Conservation (phyloP, 2,797 vertebrate species). For the Clamator glandarius region DNA sequence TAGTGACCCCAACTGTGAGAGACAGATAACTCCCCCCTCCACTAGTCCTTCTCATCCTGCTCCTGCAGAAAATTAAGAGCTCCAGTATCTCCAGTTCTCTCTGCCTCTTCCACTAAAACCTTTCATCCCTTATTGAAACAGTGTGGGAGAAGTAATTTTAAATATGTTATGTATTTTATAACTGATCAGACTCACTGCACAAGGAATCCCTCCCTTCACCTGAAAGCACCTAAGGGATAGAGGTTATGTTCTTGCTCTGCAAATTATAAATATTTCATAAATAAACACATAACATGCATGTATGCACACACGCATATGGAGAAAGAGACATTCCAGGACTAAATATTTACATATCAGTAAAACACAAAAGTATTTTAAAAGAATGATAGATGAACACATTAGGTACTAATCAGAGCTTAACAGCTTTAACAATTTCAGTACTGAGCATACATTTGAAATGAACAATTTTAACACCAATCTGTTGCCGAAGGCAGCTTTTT, state of each 20-base stretch:
- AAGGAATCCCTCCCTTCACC: neutral
- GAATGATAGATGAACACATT: neutral
- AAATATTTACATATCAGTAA: neutral
- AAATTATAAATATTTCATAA: neutral
- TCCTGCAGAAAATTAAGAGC: neutral
- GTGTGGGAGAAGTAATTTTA: neutral
- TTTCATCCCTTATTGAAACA: neutral
- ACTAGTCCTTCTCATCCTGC: neutral
- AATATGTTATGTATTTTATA: neutral
- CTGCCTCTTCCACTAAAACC: neutral
- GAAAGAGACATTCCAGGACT: neutral
- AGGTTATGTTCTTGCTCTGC: neutral
- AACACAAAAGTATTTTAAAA: neutral
- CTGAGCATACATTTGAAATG: neutral
- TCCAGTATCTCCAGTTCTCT: neutral
- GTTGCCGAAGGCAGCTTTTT: neutral
- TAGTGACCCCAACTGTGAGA: neutral
- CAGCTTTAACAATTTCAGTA: neutral
- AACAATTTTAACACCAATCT: neutral
- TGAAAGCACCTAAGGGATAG: neutral
- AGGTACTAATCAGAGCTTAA: neutral
- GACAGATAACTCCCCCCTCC: neutral
- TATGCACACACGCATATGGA: neutral
- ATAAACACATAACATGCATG: neutral
- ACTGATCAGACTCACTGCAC: neutral